Conservation (phyloP, 2,888 invertebrate species). For the Scaptomyza cyrtandrae region DNA sequence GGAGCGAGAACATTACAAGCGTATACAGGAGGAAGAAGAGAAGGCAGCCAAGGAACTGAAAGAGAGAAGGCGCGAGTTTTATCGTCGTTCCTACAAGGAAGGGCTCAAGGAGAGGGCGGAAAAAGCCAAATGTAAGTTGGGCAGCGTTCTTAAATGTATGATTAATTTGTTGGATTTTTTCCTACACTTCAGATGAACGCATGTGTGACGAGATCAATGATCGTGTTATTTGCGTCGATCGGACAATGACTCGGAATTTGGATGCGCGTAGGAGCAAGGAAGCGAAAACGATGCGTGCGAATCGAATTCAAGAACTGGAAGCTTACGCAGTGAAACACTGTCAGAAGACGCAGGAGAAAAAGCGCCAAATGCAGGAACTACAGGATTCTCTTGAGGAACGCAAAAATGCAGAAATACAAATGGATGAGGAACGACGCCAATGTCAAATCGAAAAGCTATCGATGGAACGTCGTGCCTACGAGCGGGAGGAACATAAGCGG, state of each 20-base stretch:
- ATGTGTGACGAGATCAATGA: slow-evolving; percentile 62
- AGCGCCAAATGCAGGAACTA: slow-evolving; percentile 2
- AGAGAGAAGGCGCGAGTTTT: slow-evolving; percentile 40
- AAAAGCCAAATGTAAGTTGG: slow-evolving; percentile 47
- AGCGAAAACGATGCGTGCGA: slow-evolving; percentile 13
- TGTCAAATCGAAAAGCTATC: slow-evolving; percentile 19
- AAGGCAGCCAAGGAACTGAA: slow-evolving; percentile 23
- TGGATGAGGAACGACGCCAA: slow-evolving; percentile 44
- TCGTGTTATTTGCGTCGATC: slow-evolving; percentile 54
- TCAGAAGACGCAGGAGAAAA: slow-evolving; percentile 23
- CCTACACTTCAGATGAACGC: slow-evolving; percentile 34
- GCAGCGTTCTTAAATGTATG: neutral
- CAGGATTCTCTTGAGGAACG: slow-evolving; percentile 2
- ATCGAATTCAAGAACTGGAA: slow-evolving; percentile 3
- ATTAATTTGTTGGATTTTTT: neutral
- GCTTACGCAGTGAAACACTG: slow-evolving; percentile 16
- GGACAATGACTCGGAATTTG: slow-evolving; percentile 33
- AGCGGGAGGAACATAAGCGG: slow-evolving; percentile 34
- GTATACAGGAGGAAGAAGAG: slow-evolving; percentile 42
- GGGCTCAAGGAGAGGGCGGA: slow-evolving; percentile 45
- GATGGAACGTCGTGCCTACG: slow-evolving; percentile 52
- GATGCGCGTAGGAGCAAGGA: slow-evolving; percentile 27
- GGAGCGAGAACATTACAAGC: slow-evolving; percentile 44
- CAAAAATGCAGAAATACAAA: slow-evolving; percentile 5
- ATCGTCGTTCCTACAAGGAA: slow-evolving; percentile 46